A percentile compares a stretch with the other conserved stretches of the same genome.
These are phyloP conservation scores for Petrocephalus zakoni DNA, from an alignment of 2,113 vertebrate species.

Conservation along the genomic window DNA sequence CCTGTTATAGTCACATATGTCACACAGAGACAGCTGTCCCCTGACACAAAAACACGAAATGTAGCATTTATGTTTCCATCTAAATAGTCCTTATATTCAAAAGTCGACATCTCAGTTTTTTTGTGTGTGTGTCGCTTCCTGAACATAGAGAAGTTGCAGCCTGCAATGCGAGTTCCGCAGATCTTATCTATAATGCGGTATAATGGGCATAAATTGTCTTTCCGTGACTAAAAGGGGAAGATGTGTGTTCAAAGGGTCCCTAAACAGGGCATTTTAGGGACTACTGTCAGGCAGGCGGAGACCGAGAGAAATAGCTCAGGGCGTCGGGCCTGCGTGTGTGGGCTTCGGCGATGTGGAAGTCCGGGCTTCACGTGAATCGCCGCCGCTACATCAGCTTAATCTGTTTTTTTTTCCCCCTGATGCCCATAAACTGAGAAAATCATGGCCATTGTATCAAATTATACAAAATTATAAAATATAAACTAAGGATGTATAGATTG, in stretches of 20 bases:
- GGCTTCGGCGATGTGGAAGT: conserved; percentile 66
- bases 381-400: conserved; percentile 56
- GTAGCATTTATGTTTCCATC: conserved; percentile 32
- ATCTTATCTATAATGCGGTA: conserved; percentile 75
- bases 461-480: background rate
- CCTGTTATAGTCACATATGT: conserved; percentile 56
- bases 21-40: conserved; percentile 52
- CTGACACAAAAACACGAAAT: conserved; percentile 48
- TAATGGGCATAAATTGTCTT: conserved; percentile 82
- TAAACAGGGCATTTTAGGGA: conserved; percentile 68
- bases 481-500: background rate
- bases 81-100: background rate
- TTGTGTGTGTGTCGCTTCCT: conserved; percentile 9
- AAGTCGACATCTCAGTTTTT: background rate
- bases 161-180: conserved; percentile 58
- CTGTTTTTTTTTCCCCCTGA: conserved; percentile 51
- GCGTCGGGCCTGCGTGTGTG: conserved; percentile 75
- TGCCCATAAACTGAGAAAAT: conserved; percentile 29
- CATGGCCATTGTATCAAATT: conserved; percentile 14
- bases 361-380: conserved; percentile 43
- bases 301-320: conserved; percentile 77
- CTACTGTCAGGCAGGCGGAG: conserved; percentile 67
- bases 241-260: conserved; percentile 71
- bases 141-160: conserved; percentile 55
- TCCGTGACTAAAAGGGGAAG: conserved; percentile 78